Percentiles rank a stretch among this genome's conserved stretches.
phyloP scores from a whole-genome alignment of 2,113 vertebrate species.

The Jacana jacana region DNA sequence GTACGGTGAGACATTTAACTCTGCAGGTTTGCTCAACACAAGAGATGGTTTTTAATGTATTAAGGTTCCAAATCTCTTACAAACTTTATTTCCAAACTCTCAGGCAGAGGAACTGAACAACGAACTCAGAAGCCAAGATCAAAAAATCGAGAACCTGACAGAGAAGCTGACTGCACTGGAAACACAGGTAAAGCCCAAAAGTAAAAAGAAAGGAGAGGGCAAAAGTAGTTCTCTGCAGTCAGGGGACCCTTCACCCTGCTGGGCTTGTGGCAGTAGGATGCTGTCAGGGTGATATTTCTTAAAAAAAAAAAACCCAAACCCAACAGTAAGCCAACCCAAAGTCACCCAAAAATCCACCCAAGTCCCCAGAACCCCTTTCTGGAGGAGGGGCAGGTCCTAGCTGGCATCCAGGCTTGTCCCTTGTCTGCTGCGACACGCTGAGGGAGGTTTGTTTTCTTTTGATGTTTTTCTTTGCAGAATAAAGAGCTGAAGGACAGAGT shows the following conservation, averaged over 20 bases:
- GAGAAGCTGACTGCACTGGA: conserved; percentile 64
- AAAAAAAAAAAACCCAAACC: no score
- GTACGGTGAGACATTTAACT: rapidly evolving
- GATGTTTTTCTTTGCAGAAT: conserved; percentile 56
- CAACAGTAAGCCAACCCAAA: no score
- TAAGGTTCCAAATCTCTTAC: neutral
- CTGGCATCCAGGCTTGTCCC: neutral
- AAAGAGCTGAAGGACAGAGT: conserved; percentile 71
- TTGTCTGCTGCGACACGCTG: rapidly evolving
- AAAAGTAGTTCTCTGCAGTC: no score
- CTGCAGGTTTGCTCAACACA: rapidly evolving
- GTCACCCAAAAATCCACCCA: no score
- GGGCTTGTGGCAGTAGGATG: rapidly evolving
- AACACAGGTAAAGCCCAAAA: conserved; percentile 53
- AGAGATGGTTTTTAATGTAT: neutral
- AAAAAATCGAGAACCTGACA: conserved; percentile 63
- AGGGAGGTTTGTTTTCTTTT: neutral
- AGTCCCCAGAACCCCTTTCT: neutral
- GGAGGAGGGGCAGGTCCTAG: neutral
- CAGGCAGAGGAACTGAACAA: conserved; percentile 73
- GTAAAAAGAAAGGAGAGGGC: neutral
- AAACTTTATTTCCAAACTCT: neutral
- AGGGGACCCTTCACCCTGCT: no score
- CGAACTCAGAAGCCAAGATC: conserved; percentile 68
- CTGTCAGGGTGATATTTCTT: no score